Percentiles rank a stretch among this genome's conserved stretches.
Evolutionary conservation across 2,113 vertebrate species (phyloP).

Genomic region (Ariopsis seemanni): DNA sequence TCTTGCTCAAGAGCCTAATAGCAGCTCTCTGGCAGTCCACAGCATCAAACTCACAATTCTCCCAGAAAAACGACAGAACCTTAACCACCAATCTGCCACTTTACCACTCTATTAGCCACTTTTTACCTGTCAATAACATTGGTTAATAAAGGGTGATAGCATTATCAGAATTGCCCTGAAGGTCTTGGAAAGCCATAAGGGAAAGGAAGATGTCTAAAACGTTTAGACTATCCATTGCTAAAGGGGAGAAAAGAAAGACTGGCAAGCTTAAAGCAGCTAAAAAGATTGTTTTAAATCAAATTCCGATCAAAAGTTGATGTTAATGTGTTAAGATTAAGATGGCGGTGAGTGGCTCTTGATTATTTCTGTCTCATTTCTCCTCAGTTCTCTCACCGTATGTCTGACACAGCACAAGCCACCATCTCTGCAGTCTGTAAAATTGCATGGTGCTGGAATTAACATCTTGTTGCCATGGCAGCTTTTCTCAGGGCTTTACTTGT

Average conservation of each 20-base stretch:
- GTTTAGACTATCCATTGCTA: neutral
- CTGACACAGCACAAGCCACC: neutral
- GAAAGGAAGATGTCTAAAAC: neutral
- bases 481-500: neutral
- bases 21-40: neutral
- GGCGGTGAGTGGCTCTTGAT: too few species aligned
- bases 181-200: neutral
- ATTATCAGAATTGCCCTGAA: neutral
- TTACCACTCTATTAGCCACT: neutral
- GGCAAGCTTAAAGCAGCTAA: neutral
- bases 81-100: neutral
- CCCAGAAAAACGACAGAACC: neutral
- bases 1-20: neutral
- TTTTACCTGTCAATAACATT: neutral
- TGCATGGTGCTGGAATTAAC: constrained; percentile 28
- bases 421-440: constrained; percentile 1
- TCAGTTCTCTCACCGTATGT: neutral
- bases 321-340: neutral
- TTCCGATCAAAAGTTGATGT: neutral
- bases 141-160: neutral
- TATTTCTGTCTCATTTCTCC: too few species aligned
- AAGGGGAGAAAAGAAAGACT: neutral
- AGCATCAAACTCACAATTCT: neutral
- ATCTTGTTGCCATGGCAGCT: constrained; percentile 39
- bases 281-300: neutral